Percentiles rank a stretch among this genome's conserved stretches.
phyloP scores from a whole-genome alignment of 1,140 invertebrate species.

The Sarcophaga peregrina region DNA sequence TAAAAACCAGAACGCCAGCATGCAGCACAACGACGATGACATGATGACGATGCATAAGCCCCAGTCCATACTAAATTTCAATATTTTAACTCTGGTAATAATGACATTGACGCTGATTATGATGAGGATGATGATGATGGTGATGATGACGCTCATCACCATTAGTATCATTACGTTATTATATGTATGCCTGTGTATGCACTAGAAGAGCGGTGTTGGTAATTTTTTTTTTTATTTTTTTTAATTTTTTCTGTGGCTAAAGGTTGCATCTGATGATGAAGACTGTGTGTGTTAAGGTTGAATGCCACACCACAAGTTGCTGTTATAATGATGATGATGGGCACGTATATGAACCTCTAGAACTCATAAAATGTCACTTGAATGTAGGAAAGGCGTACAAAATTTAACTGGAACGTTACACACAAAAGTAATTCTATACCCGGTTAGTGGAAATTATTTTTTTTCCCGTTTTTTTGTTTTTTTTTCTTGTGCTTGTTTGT shows the following conservation, averaged over 20 bases:
- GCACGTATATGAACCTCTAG: conserved; percentile 4
- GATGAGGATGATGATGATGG: not conserved
- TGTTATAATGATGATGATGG: not conserved
- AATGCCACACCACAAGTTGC: conserved; percentile 17
- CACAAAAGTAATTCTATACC: conserved; percentile 12
- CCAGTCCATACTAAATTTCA: too few relatives aligned
- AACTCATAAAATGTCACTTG: conserved; percentile 11
- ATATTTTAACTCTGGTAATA: too few relatives aligned
- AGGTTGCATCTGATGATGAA: not conserved
- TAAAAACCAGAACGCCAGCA: too few relatives aligned
- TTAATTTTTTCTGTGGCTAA: conserved; percentile 8
- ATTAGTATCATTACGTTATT: not conserved
- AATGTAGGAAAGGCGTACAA: not conserved
- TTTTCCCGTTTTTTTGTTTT: too few relatives aligned
- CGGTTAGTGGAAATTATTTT: too few relatives aligned
- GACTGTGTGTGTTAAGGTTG: conserved; percentile 6
- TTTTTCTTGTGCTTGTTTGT: too few relatives aligned
- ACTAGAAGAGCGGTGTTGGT: not conserved
- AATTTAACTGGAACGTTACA: conserved; percentile 15
- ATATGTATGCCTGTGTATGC: too few relatives aligned
- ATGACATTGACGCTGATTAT: too few relatives aligned
- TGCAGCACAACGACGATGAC: too few relatives aligned
- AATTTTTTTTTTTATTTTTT: not conserved
- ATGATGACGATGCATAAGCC: too few relatives aligned
- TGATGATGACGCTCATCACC: not conserved